Evolutionary conservation across 2,888 invertebrate genomes (phyloP), one percentile per base, ranked within the genome.

Genomic region (Thymelicus lineola): DNA sequence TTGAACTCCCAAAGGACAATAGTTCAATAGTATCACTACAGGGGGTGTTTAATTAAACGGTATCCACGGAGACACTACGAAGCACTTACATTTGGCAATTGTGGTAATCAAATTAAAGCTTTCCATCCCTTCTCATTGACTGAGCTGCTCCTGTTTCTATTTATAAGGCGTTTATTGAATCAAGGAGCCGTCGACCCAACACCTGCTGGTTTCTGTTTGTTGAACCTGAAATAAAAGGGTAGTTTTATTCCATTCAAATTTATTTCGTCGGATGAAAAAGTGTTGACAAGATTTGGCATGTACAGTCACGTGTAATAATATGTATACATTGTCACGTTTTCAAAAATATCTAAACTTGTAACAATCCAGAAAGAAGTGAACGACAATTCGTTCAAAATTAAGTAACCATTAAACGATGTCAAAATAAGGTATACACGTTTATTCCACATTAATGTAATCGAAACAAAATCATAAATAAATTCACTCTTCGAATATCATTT

Each of bases 171-270:
- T 62, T 68, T 68, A 62, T 61, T 45, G 35, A 60, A 46, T 46
- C 17, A 28, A 35, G 55, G 28, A 46, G 69, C 15, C 65, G 17
- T 64, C 63, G 71, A 63, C 71, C 69, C 60, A 66, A 59, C 62
- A 62, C 67, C 61, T 61, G 67, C 55, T 55, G 46, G 61, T 55
- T 67, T 55, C 15, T 42, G 35, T 42, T 61, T 35, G 55, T 67
- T 67, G 42, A 53, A 42, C 42, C 38, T 42, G 28, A 55, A 67
- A 53, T 67, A 61, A 61, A 12, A 55, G 59, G 17, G 17, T n/a
- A 15, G 53, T 46, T 59, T 46, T 14, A 48, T 66, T 57, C 48
- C 46, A 36, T 48, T 17, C 14, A 20, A 38, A 50, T n/a, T 63
- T 53, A 38, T 38, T 38, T 10, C 10, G 42, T 42, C 4, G 1